These are phyloP conservation scores for Agonopterix arenella DNA, from an alignment of 2,888 invertebrate genomes.

Conservation along the genomic window DNA sequence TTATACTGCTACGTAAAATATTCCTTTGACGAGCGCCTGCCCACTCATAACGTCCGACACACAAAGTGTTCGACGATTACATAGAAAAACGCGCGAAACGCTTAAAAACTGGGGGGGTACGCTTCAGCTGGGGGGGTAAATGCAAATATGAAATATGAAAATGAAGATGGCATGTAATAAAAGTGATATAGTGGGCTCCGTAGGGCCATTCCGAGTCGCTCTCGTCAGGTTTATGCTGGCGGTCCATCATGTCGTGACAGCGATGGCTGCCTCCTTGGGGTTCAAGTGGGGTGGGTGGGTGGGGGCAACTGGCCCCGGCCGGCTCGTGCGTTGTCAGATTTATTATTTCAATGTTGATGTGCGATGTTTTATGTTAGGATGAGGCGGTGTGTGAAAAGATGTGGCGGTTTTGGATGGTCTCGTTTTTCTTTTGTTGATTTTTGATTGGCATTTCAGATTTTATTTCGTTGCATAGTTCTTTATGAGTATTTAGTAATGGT, in stretches of 20 bases:
- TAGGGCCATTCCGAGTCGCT: conserved; percentile 84
- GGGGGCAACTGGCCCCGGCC: conserved; percentile 18
- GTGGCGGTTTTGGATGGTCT: background rate
- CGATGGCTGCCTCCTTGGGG: conserved; percentile 51
- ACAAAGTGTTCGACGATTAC: conserved; percentile 61
- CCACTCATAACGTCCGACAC: conserved; percentile 45
- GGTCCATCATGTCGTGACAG: conserved; percentile 85
- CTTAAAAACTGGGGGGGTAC: conserved; percentile 46
- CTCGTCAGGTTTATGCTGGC: conserved; percentile 86
- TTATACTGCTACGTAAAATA: conserved; percentile 23
- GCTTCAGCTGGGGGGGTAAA: conserved; percentile 45
- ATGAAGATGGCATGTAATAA: conserved; percentile 86
- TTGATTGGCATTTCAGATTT: too few relatives aligned
- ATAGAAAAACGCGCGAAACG: conserved; percentile 67
- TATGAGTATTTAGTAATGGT: too few relatives aligned
- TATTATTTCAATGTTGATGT: conserved; percentile 67
- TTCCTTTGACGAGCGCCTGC: conserved; percentile 38
- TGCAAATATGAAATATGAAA: conserved; percentile 80
- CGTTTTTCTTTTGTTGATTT: background rate
- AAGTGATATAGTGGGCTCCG: conserved; percentile 87
- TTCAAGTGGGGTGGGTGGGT: conserved; percentile 28
- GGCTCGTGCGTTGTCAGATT: conserved; percentile 48
- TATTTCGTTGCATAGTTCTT: too few relatives aligned
- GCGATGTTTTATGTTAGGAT: conserved; percentile 42
- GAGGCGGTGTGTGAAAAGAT: conserved; percentile 3